Base-by-base conservation (phyloP, 2,888 invertebrate genomes). In the Philereme transversata region DNA sequence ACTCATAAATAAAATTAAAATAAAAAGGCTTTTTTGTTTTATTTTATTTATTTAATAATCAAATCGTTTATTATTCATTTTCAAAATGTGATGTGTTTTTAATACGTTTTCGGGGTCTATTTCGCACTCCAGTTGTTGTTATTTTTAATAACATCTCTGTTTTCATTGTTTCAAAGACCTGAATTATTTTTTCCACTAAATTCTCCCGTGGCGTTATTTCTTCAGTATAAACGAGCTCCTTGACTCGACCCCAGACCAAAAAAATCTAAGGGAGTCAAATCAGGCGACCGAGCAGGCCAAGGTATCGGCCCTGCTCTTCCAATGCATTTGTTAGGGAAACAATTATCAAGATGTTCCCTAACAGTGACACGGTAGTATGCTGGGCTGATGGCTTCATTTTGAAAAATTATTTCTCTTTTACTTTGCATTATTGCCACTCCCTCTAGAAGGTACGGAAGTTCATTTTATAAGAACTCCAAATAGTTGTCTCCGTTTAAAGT, bases 351-450 rank as follows among this genome's bases (percentile, higher is more conserved):
- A 36, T 60, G 49, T 52, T 62, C 50, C 40, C 62, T 55, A 4
- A 62, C 60, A 47, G n/a, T 56, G 48, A 59, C 45, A 4, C 51
- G 50, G 51, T 40, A 60, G 45, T 65, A 60, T n/a, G 57, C 65
- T 49, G 62, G 62, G 53, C 62, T 60, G 8, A 57, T 60, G 46
- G 62, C 60, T 57, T 60, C 55, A n/a, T n/a, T n/a, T 22, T 63
- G 60, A 43, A 61, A 61, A 33, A 54, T 54, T 1, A 54, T 38
- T 54, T 54, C 47, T 48, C 48, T 48, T 34, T 55, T 35, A 8
- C 35, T 22, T 41, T 47, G 5, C 3, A 41, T 49, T 49, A 56
- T 49, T 45, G 48, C 35, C 35, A 43, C 48, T 55, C 41, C 55
- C 43, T 49, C 49, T 35, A 56, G 49, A 49, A 56, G 49, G 49